Conservation (phyloP, 2,797 vertebrate genomes). For the Eulemur rubriventer region DNA sequence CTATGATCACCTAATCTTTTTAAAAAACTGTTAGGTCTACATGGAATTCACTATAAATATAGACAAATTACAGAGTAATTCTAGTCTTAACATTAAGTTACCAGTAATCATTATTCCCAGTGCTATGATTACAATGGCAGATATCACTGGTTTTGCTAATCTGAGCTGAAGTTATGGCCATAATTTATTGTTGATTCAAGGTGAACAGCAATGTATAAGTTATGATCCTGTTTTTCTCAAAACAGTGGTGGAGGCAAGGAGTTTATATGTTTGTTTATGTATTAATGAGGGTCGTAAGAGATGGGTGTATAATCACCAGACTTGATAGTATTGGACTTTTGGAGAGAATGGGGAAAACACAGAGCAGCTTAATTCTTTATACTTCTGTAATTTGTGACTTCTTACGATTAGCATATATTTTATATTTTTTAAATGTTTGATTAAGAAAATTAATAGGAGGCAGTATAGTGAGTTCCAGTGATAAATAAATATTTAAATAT, state of each 20-base stretch:
- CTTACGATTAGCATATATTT: not conserved
- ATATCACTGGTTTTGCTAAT: not conserved
- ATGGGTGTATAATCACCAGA: not conserved
- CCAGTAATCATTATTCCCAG: not conserved
- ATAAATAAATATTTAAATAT: conserved; percentile 1
- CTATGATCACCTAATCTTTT: not conserved
- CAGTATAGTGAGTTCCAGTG: not conserved
- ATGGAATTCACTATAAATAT: not conserved
- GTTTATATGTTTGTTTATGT: not conserved
- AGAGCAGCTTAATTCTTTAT: conserved; percentile 5
- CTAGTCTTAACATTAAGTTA: not conserved
- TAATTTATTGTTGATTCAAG: not conserved
- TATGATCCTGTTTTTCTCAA: not conserved
- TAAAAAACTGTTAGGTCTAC: not conserved
- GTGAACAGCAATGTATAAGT: not conserved
- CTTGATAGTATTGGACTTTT: not conserved
- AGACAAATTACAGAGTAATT: not conserved
- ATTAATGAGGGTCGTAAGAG: not conserved
- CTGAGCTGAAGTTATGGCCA: not conserved
- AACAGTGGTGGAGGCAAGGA: not conserved
- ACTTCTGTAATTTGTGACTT: not conserved
- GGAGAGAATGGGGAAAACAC: not conserved
- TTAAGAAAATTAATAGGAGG: not conserved
- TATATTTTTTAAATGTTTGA: not conserved
- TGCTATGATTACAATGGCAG: not conserved